Percentiles rank a stretch among this genome's conserved stretches.
Evolutionary conservation across 2,888 invertebrate genomes (phyloP).

Genomic region (Theristus sp.): DNA sequence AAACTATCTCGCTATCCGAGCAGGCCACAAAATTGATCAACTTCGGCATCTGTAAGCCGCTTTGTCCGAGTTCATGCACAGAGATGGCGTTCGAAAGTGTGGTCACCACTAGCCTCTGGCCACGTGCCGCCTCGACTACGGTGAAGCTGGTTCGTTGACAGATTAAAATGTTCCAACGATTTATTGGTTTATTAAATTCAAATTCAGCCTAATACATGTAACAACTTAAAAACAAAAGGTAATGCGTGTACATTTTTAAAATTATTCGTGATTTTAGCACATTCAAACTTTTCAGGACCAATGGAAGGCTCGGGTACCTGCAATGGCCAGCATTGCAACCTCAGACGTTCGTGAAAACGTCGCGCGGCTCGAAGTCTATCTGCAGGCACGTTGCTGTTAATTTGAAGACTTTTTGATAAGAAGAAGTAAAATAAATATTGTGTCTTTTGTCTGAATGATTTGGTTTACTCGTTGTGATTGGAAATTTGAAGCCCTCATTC

Average conservation of each 20-base stretch:
- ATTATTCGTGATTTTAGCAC: too few relatives aligned
- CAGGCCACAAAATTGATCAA: neutral
- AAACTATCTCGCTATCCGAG: too few relatives aligned
- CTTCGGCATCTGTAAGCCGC: neutral
- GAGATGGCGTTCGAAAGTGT: neutral
- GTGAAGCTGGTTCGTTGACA: neutral
- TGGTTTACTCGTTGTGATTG: too few relatives aligned
- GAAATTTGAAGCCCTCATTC: too few relatives aligned
- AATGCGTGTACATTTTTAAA: too few relatives aligned
- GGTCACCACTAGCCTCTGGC: neutral
- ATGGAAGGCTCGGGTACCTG: neutral
- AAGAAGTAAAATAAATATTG: too few relatives aligned
- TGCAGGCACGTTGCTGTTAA: neutral
- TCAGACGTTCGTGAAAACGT: neutral
- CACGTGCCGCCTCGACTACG: neutral
- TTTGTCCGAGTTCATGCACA: neutral
- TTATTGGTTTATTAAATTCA: too few relatives aligned
- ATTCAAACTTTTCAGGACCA: neutral
- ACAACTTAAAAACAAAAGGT: too few relatives aligned
- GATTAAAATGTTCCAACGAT: too few relatives aligned
- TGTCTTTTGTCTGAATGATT: too few relatives aligned
- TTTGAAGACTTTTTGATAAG: neutral
- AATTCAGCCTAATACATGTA: neutral
- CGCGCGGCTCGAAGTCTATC: neutral
- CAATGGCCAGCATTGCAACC: neutral